Base-by-base conservation (phyloP, 2,797 vertebrate genomes). In the Cynodonichthys magdalenae region DNA sequence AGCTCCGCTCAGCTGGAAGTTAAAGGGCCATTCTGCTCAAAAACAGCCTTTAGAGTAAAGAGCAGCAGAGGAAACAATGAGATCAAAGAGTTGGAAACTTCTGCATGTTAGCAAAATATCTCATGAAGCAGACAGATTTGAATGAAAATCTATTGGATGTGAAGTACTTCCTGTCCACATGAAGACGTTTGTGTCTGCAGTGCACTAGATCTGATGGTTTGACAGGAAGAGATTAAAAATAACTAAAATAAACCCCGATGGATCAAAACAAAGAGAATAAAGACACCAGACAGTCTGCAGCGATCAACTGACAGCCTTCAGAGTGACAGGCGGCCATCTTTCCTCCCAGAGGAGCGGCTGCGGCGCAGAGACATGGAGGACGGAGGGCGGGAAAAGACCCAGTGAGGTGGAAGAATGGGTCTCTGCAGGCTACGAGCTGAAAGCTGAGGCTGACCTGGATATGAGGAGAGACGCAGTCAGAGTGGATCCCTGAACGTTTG, bases 361-460 rank as follows among this genome's bases (percentile, higher is more conserved):
- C 27, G 14, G 64, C 20, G 51, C 60, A 59, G 27, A 36, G 64
- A 69, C 2, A 48, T 36, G 63, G 71, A 74, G 53, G 63, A 56
- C 62, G 64, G 56, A 20, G 74, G 55, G 63, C 65, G 76, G 71
- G 66, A 66, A 64, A 54, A 52, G 75, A 57, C 18, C 76, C 80
- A 50, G 66, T 39, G 73, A 75, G 71, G 83, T 63, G 77, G 82
- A 89, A 87, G 79, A 84, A 75, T 71, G 72, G 66, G 62, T 77
- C 68, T 84, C 83, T 82, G 71, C 77, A 77, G 85, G 82, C 82
- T 61, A 73, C 50, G 9, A 77, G 82, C 82, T 76, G 78, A 74
- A 84, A 83, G 71, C 74, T 74, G 52, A 75, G 77, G 62, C 80
- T 88, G 84, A 87, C 84, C 86, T 89, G 75, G 74, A 88, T 87